These are phyloP conservation scores for Dromococcyx pavoninus DNA, from an alignment of 2,797 vertebrate genomes.

Conservation along the genomic window DNA sequence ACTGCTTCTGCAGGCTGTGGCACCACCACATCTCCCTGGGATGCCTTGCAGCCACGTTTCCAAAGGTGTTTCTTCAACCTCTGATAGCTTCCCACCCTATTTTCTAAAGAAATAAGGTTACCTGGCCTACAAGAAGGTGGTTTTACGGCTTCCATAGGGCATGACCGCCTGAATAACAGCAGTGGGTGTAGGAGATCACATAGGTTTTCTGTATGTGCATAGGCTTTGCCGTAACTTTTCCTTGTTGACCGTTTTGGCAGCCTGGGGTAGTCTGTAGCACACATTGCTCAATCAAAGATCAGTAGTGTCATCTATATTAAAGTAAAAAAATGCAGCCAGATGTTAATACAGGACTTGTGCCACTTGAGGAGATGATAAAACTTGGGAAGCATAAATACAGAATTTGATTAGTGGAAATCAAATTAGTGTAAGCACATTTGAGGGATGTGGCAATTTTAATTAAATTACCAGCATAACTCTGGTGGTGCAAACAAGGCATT, in stretches of 20 bases:
- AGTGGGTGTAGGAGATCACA: background rate
- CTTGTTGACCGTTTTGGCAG: background rate
- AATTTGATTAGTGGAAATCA: background rate
- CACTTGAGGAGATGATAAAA: background rate
- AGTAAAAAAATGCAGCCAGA: background rate
- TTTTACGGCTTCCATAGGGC: background rate
- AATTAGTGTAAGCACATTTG: background rate
- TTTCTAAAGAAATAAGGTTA: background rate
- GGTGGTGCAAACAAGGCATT: fast-evolving
- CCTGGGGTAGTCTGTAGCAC: background rate
- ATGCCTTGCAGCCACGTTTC: background rate
- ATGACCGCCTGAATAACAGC: background rate
- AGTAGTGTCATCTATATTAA: background rate
- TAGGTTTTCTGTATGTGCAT: background rate
- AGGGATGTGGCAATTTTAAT: background rate
- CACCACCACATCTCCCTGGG: background rate
- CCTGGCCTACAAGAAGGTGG: background rate
- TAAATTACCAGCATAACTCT: background rate
- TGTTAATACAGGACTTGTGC: background rate
- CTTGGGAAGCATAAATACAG: background rate
- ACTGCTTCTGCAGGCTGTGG: background rate
- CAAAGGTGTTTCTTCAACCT: background rate
- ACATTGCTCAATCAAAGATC: background rate
- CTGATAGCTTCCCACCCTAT: background rate
- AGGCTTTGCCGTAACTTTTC: background rate